Conservation (phyloP, 2,113 vertebrate genomes). For the Nettapus auritus region DNA sequence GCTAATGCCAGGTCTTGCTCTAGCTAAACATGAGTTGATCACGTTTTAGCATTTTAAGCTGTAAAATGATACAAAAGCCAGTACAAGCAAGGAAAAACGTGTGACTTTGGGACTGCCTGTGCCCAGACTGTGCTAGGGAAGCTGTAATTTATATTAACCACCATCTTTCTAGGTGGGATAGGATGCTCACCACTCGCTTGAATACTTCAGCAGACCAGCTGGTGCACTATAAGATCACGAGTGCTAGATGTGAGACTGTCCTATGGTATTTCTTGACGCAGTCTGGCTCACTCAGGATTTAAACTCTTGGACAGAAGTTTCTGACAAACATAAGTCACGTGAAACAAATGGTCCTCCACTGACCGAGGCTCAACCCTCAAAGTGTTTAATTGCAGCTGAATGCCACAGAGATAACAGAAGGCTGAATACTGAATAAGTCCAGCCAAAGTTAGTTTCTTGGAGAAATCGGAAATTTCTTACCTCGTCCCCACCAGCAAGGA, state of each 20-base stretch:
- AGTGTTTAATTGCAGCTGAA: background rate
- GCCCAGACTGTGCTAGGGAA: background rate
- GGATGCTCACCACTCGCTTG: background rate
- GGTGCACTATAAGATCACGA: background rate
- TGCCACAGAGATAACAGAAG: background rate
- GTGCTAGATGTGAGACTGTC: background rate
- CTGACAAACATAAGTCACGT: background rate
- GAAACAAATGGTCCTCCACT: background rate
- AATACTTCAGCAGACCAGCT: background rate
- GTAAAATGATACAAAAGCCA: background rate
- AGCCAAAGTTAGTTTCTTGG: background rate
- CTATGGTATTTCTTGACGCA: background rate
- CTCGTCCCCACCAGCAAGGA: rapidly evolving
- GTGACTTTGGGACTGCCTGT: background rate
- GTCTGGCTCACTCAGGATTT: background rate
- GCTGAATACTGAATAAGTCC: background rate
- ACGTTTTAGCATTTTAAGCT: background rate
- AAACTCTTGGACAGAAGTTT: background rate
- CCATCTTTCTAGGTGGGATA: background rate
- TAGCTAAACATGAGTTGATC: background rate
- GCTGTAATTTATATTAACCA: background rate
- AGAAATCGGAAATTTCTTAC: background rate
- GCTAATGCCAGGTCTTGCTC: background rate
- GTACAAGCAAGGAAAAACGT: background rate
- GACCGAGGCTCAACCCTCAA: background rate